Evolutionary conservation across 1,140 invertebrate species (phyloP), one percentile per base, ranked within the genome.

Genomic region (Drosophila kepulauana): DNA sequence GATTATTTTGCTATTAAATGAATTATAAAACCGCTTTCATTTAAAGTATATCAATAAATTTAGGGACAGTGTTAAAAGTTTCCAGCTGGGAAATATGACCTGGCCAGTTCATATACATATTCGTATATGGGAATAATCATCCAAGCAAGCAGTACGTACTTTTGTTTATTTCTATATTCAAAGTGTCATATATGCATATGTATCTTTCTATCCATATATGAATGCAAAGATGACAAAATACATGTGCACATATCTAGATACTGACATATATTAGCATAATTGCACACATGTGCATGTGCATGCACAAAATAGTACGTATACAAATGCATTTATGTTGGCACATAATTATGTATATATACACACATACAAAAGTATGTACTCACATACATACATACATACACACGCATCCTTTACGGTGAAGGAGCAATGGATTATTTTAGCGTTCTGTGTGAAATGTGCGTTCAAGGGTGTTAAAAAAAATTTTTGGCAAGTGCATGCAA

Each of bases 1-100:
- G 54, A 58, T 76, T 82, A 79, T 85, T 81, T 85, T 75, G 82
- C 49, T 78, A 65, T 86, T 78, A 69, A 71, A 65, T 75, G 69
- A 74, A 86, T 61, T 61, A 79, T 75, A 76, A 73, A 75, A 46
- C 51, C 69, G 78, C 66, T 73, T 81, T 65, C 52, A 48, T 69
- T 63, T 49, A 6, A 67, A 74, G 68, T 72, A 61, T 13, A 45
- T 43, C 56, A 51, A 49, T 58, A 71, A 81, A 73, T 58, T 69
- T 68, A 78, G 30, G 43, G 38, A 56, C 30, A 64, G 38, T 64
- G 49, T 46, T 54, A 8, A 56, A 56, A 35, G 43, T 45, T 48
- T 28, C n/a, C 38, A 71, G 68, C 59, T 71, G 63, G 41, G 59
- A 56, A 41, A 38, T 38, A 38, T 49, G 15, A 3, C 16, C 25